Evolutionary conservation across 2,888 invertebrate species (phyloP).

Genomic region (Pedicia rivosa): DNA sequence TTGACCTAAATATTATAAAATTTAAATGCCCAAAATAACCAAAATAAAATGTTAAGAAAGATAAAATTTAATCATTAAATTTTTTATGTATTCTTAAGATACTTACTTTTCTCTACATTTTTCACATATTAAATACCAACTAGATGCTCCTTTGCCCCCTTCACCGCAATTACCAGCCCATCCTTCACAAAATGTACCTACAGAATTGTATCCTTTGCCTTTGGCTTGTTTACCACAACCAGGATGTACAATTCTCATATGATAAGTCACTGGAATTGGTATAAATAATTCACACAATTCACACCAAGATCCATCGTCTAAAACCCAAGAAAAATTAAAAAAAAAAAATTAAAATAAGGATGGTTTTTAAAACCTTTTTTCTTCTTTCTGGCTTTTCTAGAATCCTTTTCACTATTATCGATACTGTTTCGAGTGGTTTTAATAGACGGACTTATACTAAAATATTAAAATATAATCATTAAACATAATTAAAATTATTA

Average conservation of each 20-base stretch:
- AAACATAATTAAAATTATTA: no score
- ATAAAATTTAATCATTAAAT: no score
- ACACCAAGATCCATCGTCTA: constrained; percentile 39
- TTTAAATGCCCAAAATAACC: no score
- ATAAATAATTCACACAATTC: constrained; percentile 74
- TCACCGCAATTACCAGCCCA: constrained; percentile 84
- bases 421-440: not conserved
- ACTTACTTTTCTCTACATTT: constrained; percentile 73
- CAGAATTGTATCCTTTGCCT: constrained; percentile 84
- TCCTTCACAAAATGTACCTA: constrained; percentile 72
- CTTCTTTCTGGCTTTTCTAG: constrained; percentile 23
- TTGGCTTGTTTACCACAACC: constrained; percentile 79
- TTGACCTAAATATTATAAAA: no score
- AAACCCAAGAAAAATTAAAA: constrained; percentile 4
- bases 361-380: constrained; percentile 19
- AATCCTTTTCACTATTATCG: constrained; percentile 21
- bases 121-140: constrained; percentile 90
- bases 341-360: not conserved
- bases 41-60: no score
- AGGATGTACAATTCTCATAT: constrained; percentile 79
- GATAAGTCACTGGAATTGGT: constrained; percentile 68
- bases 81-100: no score
- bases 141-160: constrained; percentile 58
- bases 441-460: not conserved
- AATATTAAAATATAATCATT: no score